phyloP scores from a whole-genome alignment of 2,797 vertebrate genomes.

The Macropodus opercularis region DNA sequence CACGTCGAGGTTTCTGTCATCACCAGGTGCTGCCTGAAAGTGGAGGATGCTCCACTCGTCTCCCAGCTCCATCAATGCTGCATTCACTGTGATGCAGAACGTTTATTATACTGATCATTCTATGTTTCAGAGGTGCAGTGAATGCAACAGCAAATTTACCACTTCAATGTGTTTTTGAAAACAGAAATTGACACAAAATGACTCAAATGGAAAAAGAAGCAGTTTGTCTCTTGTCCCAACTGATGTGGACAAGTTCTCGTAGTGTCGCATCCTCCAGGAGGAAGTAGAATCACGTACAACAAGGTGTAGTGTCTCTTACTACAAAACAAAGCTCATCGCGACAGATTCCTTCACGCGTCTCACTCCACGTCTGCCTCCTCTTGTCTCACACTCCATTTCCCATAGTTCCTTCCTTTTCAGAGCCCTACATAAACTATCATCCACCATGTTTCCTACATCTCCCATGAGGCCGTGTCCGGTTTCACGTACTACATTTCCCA shows the following conservation, averaged over 20 bases:
- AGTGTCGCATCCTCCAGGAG: constrained; percentile 17
- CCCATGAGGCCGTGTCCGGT: background rate
- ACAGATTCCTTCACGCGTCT: background rate
- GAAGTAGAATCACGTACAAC: constrained; percentile 8
- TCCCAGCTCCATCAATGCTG: constrained; percentile 5
- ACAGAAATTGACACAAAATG: too few species aligned
- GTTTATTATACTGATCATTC: too few species aligned
- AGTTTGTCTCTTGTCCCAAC: background rate
- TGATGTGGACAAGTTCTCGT: background rate
- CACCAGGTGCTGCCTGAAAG: too few species aligned
- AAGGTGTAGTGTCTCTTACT: constrained; percentile 6
- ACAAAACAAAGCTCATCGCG: constrained; percentile 2
- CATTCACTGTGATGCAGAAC: background rate
- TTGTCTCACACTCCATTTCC: constrained; percentile 35
- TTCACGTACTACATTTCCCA: constrained; percentile 34
- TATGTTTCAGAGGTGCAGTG: background rate
- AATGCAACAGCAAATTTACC: constrained; percentile 16
- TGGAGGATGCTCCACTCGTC: constrained; percentile 23
- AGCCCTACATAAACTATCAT: constrained; percentile 2
- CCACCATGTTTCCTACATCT: background rate
- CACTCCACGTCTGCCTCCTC: background rate
- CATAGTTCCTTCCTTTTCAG: constrained; percentile 30
- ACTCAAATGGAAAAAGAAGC: constrained; percentile 23
- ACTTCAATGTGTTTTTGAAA: too few species aligned
- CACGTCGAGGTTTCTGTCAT: constrained; percentile 30